Base-by-base conservation (phyloP, 2,113 vertebrate species). In the Menidia beryllina region DNA sequence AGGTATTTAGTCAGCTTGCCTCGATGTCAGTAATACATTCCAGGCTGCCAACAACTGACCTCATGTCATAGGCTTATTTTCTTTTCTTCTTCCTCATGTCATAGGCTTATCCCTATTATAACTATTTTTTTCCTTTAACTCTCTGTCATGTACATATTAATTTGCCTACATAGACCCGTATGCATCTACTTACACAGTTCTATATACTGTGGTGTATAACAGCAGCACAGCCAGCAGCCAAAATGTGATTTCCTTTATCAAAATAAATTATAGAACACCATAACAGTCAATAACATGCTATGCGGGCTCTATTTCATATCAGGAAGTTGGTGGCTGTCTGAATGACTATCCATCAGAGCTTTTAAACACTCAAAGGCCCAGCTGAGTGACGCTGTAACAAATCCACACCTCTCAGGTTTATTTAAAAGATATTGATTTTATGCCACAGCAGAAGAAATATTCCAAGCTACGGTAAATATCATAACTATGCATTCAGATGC, bases 401-500 rank as follows among this genome's bases (percentile, higher is more conserved):
- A 89, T 39, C 38, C 50, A 51, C 38, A 55, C 65, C 66, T 20
- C 88, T 90, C 85, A 86, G 81, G 82, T 87, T 92, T 87, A 91
- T 92, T 89, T 83, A 79, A 72, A 89, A 81, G 70, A 53, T 76
- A 91, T 92, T 61, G 91, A 92, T 91, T 92, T 90, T 82, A 68
- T 7, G 82, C 59, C 89, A 72, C 51, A 0, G 24, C 53, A 9
- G 65, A 58, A 86, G 75, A 92, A 89, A 89, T 88, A 92, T 83
- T 63, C 54, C 79, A 76, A 72, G 58, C 69, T 72, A 69, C 78
- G 72, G 83, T 85, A 77, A 87, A 90, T 86, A 86, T 82, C 80
- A 88, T 88, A 83, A 74, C 71, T 54, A 58, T 38, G 72, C 65
- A 89, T 90, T 89, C 72, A 70, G 79, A 89, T 85, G 57, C 65